Base-by-base conservation (phyloP, 2,797 vertebrate species). In the Bryconaethiops microstoma region DNA sequence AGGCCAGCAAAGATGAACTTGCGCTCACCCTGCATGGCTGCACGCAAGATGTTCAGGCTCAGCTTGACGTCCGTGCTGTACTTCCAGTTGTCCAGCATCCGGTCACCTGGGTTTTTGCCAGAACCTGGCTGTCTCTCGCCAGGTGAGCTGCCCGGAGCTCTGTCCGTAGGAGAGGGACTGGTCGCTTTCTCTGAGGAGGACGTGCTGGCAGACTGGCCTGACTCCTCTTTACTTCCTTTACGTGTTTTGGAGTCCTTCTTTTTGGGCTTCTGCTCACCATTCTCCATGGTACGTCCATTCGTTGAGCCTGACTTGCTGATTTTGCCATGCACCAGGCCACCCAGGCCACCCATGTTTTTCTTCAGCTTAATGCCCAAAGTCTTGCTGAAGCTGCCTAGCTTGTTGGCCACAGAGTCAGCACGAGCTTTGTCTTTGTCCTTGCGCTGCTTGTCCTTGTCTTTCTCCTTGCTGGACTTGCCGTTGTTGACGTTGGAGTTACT, bases 61-160 rank as follows among this genome's bases (percentile, higher is more conserved):
- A 99, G 96, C 92, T 98, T 99, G 84, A 99, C 98, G 25, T 99
- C 98, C 0, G 98, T 99, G 93, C 98, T 99, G 93, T 99, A 99
- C 87, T 97, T 99, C 97, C 97, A 99, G 6, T 95, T 94, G 81
- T 98, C 97, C 60, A 96, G 82, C 55, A 91, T 92, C 75, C 92
- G 92, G 74, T 94, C 93, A 35, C 90, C 87, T 6, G 90, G 86
- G 23, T 89, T 87, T 81, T 93, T 95, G 64, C 81, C 80, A 12
- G 79, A 85, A 57, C 83, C 84, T 13, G 63, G 72, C 6, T 82
- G 85, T 39, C 91, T 92, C 82, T 94, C 95, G 0, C 90, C 87
- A 5, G 97, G 96, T 6, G 96, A 96, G 79, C 91, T 92, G 85
- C 91, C 92, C 48, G 95, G 94, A 23, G 94, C 94, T 84, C 93